Conservation (phyloP, 2,888 invertebrate species). For the Tenthredo scrophulariae region DNA sequence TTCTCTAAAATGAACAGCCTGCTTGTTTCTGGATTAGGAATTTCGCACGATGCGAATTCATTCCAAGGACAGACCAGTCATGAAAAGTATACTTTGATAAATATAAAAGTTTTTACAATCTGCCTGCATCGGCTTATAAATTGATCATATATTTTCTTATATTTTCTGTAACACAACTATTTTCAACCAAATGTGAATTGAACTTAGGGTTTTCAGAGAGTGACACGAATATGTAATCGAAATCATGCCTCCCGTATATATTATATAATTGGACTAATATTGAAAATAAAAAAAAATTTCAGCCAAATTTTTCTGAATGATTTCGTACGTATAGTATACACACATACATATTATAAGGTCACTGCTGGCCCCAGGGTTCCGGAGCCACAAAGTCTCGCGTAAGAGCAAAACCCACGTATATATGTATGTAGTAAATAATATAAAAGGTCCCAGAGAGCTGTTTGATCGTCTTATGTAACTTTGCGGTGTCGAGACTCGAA, state of each 20-base stretch:
- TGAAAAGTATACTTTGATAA: neutral
- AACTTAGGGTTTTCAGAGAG: neutral
- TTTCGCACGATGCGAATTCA: no score
- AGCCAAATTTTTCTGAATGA: slow-evolving; percentile 18
- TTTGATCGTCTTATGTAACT: slow-evolving; percentile 67
- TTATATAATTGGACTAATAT: neutral
- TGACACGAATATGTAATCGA: neutral
- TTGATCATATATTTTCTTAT: neutral
- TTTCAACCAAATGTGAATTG: neutral
- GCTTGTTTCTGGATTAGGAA: neutral
- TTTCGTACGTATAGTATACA: neutral
- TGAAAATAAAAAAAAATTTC: no score
- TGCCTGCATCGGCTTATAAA: neutral
- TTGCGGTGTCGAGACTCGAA: slow-evolving; percentile 61
- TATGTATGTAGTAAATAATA: neutral
- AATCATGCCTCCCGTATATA: neutral
- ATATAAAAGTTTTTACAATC: neutral
- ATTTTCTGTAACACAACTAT: no score
- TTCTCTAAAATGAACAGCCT: neutral
- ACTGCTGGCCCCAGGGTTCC: slow-evolving; percentile 9
- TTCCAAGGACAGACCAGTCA: neutral
- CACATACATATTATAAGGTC: slow-evolving; percentile 51
- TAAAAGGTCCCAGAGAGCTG: slow-evolving; percentile 54
- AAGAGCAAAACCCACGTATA: slow-evolving; percentile 12
- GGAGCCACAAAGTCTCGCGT: slow-evolving; percentile 41